Evolutionary conservation across 2,797 vertebrate species (phyloP).

Genomic region (Epinephelus awoara): DNA sequence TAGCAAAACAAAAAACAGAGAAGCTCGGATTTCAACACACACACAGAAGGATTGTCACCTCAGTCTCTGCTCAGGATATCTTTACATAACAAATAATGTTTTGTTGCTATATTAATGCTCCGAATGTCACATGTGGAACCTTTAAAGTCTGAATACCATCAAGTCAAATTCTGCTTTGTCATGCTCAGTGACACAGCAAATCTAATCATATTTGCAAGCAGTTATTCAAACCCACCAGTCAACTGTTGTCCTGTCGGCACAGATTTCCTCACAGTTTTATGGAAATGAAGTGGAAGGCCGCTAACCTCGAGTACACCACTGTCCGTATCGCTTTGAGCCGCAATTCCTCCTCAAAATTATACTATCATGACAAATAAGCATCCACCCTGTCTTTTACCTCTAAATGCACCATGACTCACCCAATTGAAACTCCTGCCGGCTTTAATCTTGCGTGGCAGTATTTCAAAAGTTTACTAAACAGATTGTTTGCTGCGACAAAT

Average conservation of each 20-base stretch:
- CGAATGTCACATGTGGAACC: too few species aligned
- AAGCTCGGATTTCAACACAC: too few species aligned
- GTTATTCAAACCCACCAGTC: conserved; percentile 52
- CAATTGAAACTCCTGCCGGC: background rate
- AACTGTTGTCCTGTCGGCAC: conserved; percentile 40
- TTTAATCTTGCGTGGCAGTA: conserved; percentile 35
- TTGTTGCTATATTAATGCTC: too few species aligned
- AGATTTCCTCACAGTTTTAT: conserved; percentile 36
- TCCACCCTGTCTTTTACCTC: conserved; percentile 20
- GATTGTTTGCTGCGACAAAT: conserved; percentile 16
- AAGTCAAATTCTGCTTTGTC: conserved; percentile 4
- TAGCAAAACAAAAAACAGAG: too few species aligned
- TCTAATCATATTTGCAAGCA: conserved; percentile 33
- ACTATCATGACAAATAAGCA: conserved; percentile 51
- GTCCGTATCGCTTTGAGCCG: conserved; percentile 32
- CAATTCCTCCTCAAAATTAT: conserved; percentile 51
- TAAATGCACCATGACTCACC: conserved; percentile 33
- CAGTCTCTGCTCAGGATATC: too few species aligned
- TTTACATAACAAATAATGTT: too few species aligned
- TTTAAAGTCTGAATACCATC: conserved; percentile 7
- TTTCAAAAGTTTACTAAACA: conserved; percentile 31
- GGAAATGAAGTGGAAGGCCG: conserved; percentile 42
- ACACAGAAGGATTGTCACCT: too few species aligned
- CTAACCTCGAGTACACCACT: conserved; percentile 17
- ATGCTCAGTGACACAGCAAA: conserved; percentile 38